phyloP scores from a whole-genome alignment of 2,888 invertebrate genomes.

The Lepetodrilus schrolli region DNA sequence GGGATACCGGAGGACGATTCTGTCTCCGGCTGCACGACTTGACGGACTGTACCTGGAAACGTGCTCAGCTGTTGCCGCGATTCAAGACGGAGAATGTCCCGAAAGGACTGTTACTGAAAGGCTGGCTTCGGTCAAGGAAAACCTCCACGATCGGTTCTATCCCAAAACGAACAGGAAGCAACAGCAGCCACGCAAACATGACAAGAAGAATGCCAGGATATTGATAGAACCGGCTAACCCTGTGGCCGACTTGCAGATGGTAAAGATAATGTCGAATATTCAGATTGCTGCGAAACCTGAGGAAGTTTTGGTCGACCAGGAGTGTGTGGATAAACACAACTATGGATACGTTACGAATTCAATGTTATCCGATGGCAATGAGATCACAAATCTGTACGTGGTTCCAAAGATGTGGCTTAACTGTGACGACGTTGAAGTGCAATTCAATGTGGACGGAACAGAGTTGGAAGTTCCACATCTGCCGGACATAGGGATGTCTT shows the following conservation, averaged over 20 bases:
- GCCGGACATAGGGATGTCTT: too few species aligned
- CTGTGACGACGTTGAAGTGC: background rate
- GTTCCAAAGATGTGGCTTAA: slow-evolving; percentile 1
- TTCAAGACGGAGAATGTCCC: background rate
- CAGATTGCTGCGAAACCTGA: background rate
- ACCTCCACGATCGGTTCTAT: slow-evolving; percentile 7
- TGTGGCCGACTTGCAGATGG: slow-evolving; percentile 9
- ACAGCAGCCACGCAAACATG: background rate
- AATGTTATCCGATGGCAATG: slow-evolving; percentile 5
- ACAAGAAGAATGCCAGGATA: too few species aligned
- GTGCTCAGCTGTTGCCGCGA: background rate
- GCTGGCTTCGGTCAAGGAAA: background rate
- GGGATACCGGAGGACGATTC: background rate
- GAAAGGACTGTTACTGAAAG: background rate
- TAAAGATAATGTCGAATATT: background rate
- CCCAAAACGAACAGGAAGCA: background rate
- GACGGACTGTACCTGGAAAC: background rate
- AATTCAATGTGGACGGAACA: too few species aligned
- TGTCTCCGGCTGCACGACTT: background rate
- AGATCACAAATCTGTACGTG: slow-evolving; percentile 1
- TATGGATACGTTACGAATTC: slow-evolving; percentile 1
- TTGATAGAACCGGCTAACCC: too few species aligned
- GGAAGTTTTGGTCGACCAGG: background rate
- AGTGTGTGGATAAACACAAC: background rate
- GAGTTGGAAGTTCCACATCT: too few species aligned